Percentiles rank a stretch among this genome's conserved stretches.
These are phyloP conservation scores for Leptosomus discolor DNA, from an alignment of 2,113 vertebrate species.

Conservation along the genomic window DNA sequence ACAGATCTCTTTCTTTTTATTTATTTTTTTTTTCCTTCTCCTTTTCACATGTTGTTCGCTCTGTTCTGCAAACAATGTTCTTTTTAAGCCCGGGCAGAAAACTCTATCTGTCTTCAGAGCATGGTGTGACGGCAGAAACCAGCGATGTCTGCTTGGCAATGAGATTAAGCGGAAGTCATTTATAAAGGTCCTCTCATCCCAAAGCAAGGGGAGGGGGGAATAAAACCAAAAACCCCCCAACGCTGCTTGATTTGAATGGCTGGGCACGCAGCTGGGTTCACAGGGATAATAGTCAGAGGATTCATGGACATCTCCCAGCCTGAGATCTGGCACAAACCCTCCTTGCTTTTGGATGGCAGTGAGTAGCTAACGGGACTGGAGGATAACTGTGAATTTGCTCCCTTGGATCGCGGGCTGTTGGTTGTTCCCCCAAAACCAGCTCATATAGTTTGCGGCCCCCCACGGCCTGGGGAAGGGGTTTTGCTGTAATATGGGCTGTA, in stretches of 20 bases:
- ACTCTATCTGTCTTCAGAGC: conserved; percentile 23
- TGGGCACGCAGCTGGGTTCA: background rate
- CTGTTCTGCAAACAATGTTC: conserved; percentile 42
- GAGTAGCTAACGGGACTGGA: background rate
- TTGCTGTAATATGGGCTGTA: background rate
- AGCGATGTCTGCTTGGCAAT: background rate
- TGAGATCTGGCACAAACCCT: background rate
- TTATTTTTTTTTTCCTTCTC: background rate
- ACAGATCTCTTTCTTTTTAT: background rate
- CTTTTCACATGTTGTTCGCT: background rate
- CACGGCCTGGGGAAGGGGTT: background rate
- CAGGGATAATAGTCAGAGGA: background rate
- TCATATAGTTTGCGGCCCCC: background rate
- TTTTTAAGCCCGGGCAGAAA: background rate
- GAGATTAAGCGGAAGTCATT: background rate
- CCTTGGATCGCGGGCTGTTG: background rate
- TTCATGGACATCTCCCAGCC: background rate
- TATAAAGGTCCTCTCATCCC: conserved; percentile 43
- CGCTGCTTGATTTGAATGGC: background rate
- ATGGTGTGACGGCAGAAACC: background rate
- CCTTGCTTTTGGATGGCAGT: rapidly evolving
- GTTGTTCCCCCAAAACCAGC: background rate
- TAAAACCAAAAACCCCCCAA: background rate
- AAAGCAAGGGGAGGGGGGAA: background rate
- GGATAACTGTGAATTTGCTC: background rate